A percentile compares a stretch with the other conserved stretches of the same genome.
Conservation (phyloP, 53 echinoderm and acorn worm genomes). For the Apostichopus leukothele region DNA sequence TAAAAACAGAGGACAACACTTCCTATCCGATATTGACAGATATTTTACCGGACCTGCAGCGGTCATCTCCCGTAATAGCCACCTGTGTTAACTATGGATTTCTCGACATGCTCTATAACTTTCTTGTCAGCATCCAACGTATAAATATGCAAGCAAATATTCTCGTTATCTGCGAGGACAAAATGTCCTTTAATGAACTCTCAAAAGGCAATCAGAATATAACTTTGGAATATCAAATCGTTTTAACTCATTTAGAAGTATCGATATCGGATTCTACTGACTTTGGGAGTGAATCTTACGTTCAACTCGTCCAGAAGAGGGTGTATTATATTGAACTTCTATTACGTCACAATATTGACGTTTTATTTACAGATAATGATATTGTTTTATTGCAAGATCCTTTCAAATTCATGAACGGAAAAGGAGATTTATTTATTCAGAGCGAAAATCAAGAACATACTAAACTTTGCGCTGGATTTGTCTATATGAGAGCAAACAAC, state of each 20-base stretch:
- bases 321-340: constrained; percentile 5
- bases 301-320: not conserved
- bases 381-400: not conserved
- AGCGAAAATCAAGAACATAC: not conserved
- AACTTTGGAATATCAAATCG: not conserved
- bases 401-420: not conserved
- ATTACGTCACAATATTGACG: not conserved
- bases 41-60: not conserved
- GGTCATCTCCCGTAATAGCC: not conserved
- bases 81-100: not conserved
- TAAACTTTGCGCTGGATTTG: not conserved
- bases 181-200: not conserved
- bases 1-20: not conserved
- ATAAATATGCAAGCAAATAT: not conserved
- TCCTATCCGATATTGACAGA: not conserved
- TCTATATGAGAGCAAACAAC: not conserved
- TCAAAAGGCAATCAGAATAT: not conserved
- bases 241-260: not conserved
- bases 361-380: not conserved
- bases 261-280: not conserved
- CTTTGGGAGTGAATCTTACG: not conserved
- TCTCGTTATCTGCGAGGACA: constrained; percentile 3
- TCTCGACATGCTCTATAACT: not conserved
- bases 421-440: not conserved
- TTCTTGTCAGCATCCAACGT: not conserved